These are phyloP conservation scores for Bradypodion pumilum DNA, from an alignment of 2,797 vertebrate species.

Conservation along the genomic window DNA sequence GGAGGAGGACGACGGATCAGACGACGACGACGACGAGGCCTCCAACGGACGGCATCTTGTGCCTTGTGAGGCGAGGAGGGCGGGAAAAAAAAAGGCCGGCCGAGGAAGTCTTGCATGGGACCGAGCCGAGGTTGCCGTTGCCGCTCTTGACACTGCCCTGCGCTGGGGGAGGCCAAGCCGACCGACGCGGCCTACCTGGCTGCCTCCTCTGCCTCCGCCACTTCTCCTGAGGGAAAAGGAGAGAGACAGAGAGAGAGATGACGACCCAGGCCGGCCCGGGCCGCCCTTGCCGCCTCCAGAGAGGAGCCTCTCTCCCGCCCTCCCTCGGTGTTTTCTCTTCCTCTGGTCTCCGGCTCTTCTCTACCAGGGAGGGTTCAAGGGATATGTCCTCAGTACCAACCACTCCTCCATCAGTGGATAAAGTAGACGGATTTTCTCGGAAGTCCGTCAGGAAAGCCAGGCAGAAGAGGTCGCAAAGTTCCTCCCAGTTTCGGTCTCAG, in stretches of 20 bases:
- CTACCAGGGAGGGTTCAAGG: conserved; percentile 81
- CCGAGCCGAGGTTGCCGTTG: conserved; percentile 29
- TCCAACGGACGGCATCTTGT: no score
- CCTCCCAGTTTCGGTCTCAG: conserved; percentile 99
- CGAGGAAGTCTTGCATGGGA: conserved; percentile 73
- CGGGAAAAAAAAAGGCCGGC: conserved; percentile 31
- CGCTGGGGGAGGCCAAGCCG: neutral
- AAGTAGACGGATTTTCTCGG: conserved; percentile 99
- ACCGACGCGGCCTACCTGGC: no score
- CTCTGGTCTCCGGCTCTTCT: conserved; percentile 73
- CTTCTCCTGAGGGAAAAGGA: no score
- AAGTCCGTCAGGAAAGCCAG: conserved; percentile 99
- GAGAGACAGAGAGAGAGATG: no score
- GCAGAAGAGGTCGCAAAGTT: conserved; percentile 99
- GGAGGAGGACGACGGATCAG: neutral
- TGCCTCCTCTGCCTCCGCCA: conserved; percentile 25
- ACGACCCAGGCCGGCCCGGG: no score
- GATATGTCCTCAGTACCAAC: conserved; percentile 99
- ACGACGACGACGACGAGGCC: neutral
- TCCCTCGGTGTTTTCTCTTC: conserved; percentile 42
- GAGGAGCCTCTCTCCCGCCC: no score
- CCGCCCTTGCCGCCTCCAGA: conserved; percentile 40
- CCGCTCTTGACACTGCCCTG: conserved; percentile 55
- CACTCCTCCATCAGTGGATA: conserved; percentile 99
- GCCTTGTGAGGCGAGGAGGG: neutral